phyloP scores from a whole-genome alignment of 1,140 invertebrate genomes.

The Portunus trituberculatus region DNA sequence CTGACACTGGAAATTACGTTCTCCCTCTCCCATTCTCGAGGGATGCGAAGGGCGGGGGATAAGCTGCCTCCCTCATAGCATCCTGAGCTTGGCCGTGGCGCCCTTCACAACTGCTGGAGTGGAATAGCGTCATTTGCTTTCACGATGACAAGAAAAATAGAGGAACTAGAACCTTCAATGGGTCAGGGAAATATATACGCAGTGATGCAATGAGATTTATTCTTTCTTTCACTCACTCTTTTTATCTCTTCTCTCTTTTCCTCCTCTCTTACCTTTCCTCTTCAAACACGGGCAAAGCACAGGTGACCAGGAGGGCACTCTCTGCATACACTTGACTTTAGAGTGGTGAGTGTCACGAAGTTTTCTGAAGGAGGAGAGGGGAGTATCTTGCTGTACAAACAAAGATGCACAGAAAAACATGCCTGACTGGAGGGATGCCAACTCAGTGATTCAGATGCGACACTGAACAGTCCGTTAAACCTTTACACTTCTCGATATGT shows the following conservation, averaged over 20 bases:
- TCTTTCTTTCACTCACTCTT: background rate
- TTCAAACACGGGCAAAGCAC: background rate
- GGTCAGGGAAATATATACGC: no score
- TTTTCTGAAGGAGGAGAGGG: constrained; percentile 1
- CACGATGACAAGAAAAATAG: no score
- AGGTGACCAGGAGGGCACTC: background rate
- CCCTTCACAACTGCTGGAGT: background rate
- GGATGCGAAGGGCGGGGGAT: background rate
- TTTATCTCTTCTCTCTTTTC: background rate
- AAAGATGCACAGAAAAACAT: no score
- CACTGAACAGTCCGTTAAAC: no score
- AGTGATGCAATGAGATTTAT: no score
- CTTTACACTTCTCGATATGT: no score
- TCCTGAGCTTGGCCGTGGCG: background rate
- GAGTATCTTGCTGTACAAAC: background rate
- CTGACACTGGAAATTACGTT: background rate
- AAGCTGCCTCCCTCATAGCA: background rate
- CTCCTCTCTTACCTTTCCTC: background rate
- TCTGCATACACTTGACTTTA: background rate
- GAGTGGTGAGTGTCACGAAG: background rate
- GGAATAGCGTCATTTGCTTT: no score
- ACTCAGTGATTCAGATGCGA: no score
- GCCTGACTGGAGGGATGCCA: no score
- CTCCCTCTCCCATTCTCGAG: background rate
- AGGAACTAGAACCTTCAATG: no score